These are phyloP conservation scores for Plectropomus leopardus DNA, from an alignment of 2,113 vertebrate genomes.

Conservation along the genomic window DNA sequence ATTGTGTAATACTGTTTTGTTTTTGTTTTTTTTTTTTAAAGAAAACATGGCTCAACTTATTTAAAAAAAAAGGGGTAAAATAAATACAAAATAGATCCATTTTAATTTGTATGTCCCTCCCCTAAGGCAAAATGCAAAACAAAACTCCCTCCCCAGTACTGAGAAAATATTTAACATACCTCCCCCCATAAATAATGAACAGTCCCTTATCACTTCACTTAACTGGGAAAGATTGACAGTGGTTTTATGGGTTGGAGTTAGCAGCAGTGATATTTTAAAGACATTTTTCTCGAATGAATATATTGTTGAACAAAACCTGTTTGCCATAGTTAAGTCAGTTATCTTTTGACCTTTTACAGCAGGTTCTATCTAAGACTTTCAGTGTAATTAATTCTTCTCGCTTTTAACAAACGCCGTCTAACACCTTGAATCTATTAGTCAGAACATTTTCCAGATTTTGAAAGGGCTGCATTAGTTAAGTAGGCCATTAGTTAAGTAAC, in stretches of 20 bases:
- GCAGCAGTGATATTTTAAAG: neutral
- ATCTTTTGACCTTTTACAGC: conserved; percentile 69
- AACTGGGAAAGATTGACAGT: conserved; percentile 43
- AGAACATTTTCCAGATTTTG: conserved; percentile 49
- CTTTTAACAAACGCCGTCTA: conserved; percentile 58
- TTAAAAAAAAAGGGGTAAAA: too few species aligned
- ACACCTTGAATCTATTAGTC: conserved; percentile 59
- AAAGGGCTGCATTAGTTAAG: conserved; percentile 19
- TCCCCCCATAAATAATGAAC: too few species aligned
- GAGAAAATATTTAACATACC: too few species aligned
- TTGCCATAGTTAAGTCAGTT: conserved; percentile 45
- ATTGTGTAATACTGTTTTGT: too few species aligned
- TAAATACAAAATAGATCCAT: too few species aligned
- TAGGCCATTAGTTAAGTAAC: conserved; percentile 43
- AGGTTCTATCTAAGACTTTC: conserved; percentile 43
- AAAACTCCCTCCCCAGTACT: too few species aligned
- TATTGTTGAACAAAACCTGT: conserved; percentile 37
- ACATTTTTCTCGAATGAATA: conserved; percentile 42
- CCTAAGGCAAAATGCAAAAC: too few species aligned
- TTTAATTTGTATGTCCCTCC: too few species aligned
- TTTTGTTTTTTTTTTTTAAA: too few species aligned
- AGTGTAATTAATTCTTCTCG: conserved; percentile 53
- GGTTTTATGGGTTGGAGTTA: conserved; percentile 24
- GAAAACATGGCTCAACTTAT: too few species aligned
- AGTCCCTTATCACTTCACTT: conserved; percentile 43